Base-by-base conservation (phyloP, 1,140 invertebrate genomes). In the Bombus turneri region DNA sequence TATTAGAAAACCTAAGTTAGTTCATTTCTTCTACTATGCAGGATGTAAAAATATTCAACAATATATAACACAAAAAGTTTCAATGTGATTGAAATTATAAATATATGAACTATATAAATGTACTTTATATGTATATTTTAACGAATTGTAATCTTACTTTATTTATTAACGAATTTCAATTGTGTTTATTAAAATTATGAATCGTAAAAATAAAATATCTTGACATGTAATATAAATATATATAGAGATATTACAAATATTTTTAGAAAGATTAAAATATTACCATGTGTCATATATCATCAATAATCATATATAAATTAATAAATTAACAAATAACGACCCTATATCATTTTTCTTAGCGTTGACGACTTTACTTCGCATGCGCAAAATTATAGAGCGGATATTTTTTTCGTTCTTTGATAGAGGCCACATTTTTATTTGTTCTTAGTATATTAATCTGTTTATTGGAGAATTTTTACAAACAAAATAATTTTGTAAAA, bases 1-100 rank as follows among this genome's bases (percentile, higher is more conserved):
- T 34, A 62, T 66, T 22, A 73, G 15, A 73, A 59, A 80, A 81
- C 79, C 75, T 86, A 72, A 89, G 71, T 87, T 83, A 47, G 13
- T 71, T 80, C n/a, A n/a, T 62, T 62, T 47, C 31, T 34, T 43
- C 15, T 34, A 3, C 10, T n/a, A 6, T 31, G 3, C 1, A 22
- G n/a, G 1, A 34, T 31, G 31, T 41, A 43, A 43, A 9, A 41
- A 31, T 41, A 41, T 77, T 43, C 5, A n/a, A 31, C 12, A 31
- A 10, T n/a, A 31, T 22, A 62, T 1, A 12, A 53, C 22, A 8
- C 47, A 53, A 53, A 53, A 53, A 53, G 47, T 53, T 53, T 53
- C 47, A 53, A 53, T 22, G 5, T 18, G 47, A 53, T 22, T 22
- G 47, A 53, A 53, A 53, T 22, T 53, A 22, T 53, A 22, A 53